Conservation (phyloP, 1,140 invertebrate species). For the Mactra quadrangularis region DNA sequence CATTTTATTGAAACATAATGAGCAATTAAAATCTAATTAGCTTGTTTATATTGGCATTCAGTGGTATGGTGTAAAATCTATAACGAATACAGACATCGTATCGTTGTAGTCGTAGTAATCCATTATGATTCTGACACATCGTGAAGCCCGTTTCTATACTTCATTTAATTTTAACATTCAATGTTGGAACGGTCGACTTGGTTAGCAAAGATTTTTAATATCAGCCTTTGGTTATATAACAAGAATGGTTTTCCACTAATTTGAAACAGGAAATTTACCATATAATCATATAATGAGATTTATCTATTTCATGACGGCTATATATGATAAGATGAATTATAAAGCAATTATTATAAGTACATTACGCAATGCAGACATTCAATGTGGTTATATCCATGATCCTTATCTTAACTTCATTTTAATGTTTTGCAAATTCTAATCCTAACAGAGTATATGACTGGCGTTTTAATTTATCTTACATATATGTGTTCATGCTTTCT, state of each 20-base stretch:
- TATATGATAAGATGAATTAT: slow-evolving; percentile 61
- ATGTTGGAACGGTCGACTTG: slow-evolving; percentile 21
- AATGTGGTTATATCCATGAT: slow-evolving; percentile 41
- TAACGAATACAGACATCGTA: too few species aligned
- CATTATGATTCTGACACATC: slow-evolving; percentile 25
- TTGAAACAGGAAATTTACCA: slow-evolving; percentile 58
- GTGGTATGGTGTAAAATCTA: too few species aligned
- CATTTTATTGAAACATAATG: too few species aligned
- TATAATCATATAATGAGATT: slow-evolving; percentile 53
- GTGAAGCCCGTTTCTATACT: slow-evolving; percentile 9
- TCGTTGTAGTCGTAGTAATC: too few species aligned
- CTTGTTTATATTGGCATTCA: too few species aligned
- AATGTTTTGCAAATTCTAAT: slow-evolving; percentile 25
- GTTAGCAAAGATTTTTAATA: slow-evolving; percentile 50
- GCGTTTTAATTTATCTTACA: too few species aligned
- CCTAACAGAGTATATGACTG: too few species aligned
- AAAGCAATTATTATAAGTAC: slow-evolving; percentile 1
- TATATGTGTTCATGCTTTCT: too few species aligned
- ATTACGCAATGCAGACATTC: slow-evolving; percentile 49
- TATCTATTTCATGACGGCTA: slow-evolving; percentile 13
- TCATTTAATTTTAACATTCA: slow-evolving; percentile 19
- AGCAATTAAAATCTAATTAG: too few species aligned
- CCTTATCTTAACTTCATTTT: slow-evolving; percentile 56
- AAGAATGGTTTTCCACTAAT: slow-evolving; percentile 9
- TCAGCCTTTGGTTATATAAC: slow-evolving; percentile 26